phyloP scores from a whole-genome alignment of 1,140 invertebrate genomes.

The Meloidogyne hapla region DNA sequence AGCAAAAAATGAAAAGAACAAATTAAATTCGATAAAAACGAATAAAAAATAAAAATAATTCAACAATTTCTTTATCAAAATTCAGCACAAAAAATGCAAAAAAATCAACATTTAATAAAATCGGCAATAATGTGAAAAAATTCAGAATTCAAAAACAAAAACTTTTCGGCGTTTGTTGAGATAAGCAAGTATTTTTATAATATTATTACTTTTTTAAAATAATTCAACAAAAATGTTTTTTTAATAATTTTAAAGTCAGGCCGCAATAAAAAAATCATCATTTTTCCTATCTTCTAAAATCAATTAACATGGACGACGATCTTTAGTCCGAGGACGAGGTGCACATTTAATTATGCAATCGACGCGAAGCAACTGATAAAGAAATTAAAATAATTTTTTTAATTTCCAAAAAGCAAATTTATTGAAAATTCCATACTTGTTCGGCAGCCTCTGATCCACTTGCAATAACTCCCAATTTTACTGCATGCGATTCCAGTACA shows the following conservation, averaged over 20 bases:
- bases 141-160: conserved; percentile 1
- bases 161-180: background rate
- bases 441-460: conserved; percentile 95
- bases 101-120: background rate
- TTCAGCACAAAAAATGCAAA: background rate
- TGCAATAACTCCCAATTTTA: conserved; percentile 89
- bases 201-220: background rate
- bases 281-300: background rate
- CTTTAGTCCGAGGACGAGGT: conserved; percentile 82
- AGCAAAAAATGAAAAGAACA: background rate
- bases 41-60: background rate
- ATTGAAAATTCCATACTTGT: conserved; percentile 50
- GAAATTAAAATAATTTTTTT: background rate
- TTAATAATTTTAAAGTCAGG: background rate
- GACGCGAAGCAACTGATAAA: conserved; percentile 87
- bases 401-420: conserved; percentile 10
- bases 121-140: background rate
- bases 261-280: background rate
- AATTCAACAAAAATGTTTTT: background rate
- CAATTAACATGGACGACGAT: conserved; percentile 69
- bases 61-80: background rate
- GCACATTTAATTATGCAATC: conserved; percentile 94
- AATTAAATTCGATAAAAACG: background rate
- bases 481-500: conserved; percentile 91
- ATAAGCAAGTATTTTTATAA: background rate